phyloP scores from a whole-genome alignment of 1,140 invertebrate genomes.

The Panulirus ornatus region DNA sequence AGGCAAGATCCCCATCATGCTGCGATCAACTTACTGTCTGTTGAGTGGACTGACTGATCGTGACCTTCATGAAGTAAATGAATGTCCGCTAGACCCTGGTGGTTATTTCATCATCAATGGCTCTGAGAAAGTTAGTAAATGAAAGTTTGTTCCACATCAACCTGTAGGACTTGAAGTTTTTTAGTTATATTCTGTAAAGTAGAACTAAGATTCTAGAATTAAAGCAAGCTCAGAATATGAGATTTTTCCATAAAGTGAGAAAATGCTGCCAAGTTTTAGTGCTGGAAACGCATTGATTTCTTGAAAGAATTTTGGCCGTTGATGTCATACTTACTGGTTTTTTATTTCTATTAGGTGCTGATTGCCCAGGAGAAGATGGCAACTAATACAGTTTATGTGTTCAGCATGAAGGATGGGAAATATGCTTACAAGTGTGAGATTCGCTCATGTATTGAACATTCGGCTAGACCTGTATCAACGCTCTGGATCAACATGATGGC shows the following conservation, averaged over 20 bases:
- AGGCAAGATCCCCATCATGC: conserved; percentile 98
- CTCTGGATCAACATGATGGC: conserved; percentile 99
- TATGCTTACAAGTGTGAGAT: conserved; percentile 99
- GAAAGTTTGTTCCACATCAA: not conserved
- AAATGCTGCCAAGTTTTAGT: too few species aligned
- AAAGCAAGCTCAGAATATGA: too few species aligned
- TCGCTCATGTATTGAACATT: conserved; percentile 96
- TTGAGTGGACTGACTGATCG: conserved; percentile 95
- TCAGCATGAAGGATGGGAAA: conserved; percentile 98
- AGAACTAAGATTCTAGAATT: too few species aligned
- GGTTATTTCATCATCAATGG: conserved; percentile 98
- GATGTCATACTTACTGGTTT: too few species aligned
- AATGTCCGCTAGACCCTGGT: conserved; percentile 98
- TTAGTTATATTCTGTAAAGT: too few species aligned
- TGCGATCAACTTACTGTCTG: conserved; percentile 97
- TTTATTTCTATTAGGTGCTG: conserved; percentile 81
- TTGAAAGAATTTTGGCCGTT: too few species aligned
- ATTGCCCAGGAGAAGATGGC: conserved; percentile 99
- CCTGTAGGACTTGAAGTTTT: too few species aligned
- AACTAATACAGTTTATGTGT: conserved; percentile 99
- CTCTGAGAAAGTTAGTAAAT: conserved; percentile 89
- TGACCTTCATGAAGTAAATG: conserved; percentile 98
- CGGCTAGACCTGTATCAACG: conserved; percentile 94
- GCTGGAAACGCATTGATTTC: too few species aligned
- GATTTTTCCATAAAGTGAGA: too few species aligned